Evolutionary conservation across 2,113 vertebrate genomes (phyloP).

Genomic region (Microtus oregoni): DNA sequence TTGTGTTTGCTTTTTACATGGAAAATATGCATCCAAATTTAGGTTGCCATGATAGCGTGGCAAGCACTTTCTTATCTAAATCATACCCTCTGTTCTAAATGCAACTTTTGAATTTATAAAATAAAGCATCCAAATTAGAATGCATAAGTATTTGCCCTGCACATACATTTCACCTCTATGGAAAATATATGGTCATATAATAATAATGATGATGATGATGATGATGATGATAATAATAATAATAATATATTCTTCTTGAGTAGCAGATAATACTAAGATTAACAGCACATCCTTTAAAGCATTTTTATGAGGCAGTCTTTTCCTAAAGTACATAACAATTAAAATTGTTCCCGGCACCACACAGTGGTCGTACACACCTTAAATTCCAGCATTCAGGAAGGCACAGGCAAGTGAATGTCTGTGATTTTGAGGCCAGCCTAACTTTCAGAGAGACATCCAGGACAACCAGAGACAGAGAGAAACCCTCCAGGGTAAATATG

Average conservation of each 20-base stretch:
- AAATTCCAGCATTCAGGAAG: too few relatives aligned
- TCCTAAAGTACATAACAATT: conserved; percentile 17
- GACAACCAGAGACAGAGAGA: too few relatives aligned
- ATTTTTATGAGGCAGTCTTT: conserved; percentile 21
- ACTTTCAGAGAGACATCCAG: too few relatives aligned
- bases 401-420: too few relatives aligned
- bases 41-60: neutral
- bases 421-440: too few relatives aligned
- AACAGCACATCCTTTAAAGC: conserved; percentile 26
- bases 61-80: neutral
- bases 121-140: neutral
- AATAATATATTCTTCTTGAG: conserved; percentile 31
- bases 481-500: neutral
- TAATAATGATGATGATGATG: neutral
- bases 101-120: neutral
- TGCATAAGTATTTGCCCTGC: neutral
- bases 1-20: too few relatives aligned
- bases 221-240: neutral
- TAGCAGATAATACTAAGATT: neutral
- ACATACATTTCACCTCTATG: neutral
- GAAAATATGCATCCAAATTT: neutral
- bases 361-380: too few relatives aligned
- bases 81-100: neutral
- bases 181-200: neutral
- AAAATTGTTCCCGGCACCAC: neutral